Evolutionary conservation across 2,113 vertebrate species (phyloP).

Genomic region (Saccopteryx leptura): DNA sequence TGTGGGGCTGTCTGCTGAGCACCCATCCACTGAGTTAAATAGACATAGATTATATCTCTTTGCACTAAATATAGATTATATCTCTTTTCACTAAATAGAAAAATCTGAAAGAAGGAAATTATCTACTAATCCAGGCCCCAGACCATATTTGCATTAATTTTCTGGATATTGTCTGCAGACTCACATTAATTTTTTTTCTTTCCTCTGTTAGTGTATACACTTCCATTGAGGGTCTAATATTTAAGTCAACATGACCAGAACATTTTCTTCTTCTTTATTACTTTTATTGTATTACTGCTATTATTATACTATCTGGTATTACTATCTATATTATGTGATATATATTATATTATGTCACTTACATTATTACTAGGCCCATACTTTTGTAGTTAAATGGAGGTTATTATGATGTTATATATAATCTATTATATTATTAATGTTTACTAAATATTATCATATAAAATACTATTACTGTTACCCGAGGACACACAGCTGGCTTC

Average conservation of each 20-base stretch:
- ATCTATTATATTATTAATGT: background rate
- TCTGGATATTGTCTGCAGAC: background rate
- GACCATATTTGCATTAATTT: background rate
- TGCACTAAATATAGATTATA: background rate
- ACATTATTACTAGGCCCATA: background rate
- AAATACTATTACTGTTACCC: background rate
- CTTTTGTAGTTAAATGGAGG: background rate
- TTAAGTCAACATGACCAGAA: background rate
- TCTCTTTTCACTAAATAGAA: background rate
- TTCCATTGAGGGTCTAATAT: background rate
- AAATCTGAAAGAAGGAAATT: constrained; percentile 35
- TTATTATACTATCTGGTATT: background rate
- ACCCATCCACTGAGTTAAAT: background rate
- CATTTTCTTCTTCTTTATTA: constrained; percentile 34
- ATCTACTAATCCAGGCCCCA: background rate
- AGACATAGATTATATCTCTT: background rate
- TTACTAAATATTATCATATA: background rate
- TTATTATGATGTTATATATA: background rate
- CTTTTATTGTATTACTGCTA: background rate
- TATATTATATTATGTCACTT: background rate
- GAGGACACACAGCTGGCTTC: background rate
- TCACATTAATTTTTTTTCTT: background rate
- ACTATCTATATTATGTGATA: background rate
- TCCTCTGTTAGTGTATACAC: background rate
- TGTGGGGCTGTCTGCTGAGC: background rate